Evolutionary conservation across 2,113 vertebrate genomes (phyloP).

Genomic region (Dicaeum eximium): DNA sequence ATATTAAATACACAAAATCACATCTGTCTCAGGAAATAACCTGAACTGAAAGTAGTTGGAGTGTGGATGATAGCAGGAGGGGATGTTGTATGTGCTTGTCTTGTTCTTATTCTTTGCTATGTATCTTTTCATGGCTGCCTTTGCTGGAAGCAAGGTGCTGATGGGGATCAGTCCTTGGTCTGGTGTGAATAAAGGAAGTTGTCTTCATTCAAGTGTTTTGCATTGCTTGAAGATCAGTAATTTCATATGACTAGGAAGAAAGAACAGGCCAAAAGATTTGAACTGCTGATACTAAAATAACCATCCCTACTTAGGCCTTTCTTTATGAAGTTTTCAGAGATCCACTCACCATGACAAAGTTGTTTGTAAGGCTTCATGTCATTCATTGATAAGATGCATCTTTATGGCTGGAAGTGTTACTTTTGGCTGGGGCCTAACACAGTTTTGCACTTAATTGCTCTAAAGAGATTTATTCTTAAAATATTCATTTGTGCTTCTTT

Average conservation of each 20-base stretch:
- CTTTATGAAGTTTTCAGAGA: not conserved
- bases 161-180: not conserved
- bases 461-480: not conserved
- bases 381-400: not conserved
- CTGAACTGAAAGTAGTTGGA: not conserved
- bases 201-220: not conserved
- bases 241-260: not conserved
- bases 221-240: not conserved
- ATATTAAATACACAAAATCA: not conserved
- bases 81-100: not conserved
- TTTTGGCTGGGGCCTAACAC: not conserved
- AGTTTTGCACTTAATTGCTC: not conserved
- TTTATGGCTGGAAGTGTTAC: not conserved
- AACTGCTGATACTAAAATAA: not conserved
- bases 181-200: not conserved
- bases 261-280: not conserved
- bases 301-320: not conserved
- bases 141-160: not conserved
- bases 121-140: not conserved
- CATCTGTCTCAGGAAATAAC: not conserved
- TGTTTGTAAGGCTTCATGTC: not conserved
- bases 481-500: not conserved
- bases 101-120: not conserved
- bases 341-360: not conserved
- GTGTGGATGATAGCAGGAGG: not conserved